These are phyloP conservation scores for Apis cerana DNA, from an alignment of 1,140 invertebrate species.

Conservation along the genomic window DNA sequence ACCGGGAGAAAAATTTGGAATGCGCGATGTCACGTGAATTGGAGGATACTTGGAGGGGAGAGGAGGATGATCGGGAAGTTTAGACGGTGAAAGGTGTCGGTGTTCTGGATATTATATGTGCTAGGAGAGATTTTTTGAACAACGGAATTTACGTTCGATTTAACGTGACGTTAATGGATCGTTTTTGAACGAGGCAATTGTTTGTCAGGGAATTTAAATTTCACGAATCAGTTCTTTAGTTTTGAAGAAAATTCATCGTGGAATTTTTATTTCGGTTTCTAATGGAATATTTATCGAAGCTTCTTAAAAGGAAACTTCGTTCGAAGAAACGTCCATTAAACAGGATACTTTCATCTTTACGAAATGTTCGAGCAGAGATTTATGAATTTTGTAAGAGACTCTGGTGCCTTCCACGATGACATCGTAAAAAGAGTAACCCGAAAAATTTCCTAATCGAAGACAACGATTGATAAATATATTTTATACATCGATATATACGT, in stretches of 20 bases:
- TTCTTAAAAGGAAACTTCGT: not conserved
- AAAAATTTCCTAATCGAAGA: slow-evolving; percentile 22
- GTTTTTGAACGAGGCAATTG: too few relatives aligned
- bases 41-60: too few relatives aligned
- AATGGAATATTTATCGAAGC: not conserved
- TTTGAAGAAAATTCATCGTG: not conserved
- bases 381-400: not conserved
- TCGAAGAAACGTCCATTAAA: not conserved
- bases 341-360: not conserved
- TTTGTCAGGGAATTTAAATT: too few relatives aligned
- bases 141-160: too few relatives aligned
- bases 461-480: not conserved
- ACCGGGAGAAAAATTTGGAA: too few relatives aligned
- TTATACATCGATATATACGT: not conserved
- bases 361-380: not conserved
- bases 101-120: too few relatives aligned
- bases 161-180: too few relatives aligned
- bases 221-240: too few relatives aligned
- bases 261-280: not conserved
- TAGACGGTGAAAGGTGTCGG: too few relatives aligned
- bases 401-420: not conserved
- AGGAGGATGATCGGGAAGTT: too few relatives aligned
- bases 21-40: too few relatives aligned
- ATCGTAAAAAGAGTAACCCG: not conserved
- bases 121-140: too few relatives aligned